Evolutionary conservation across 2,797 vertebrate genomes (phyloP).

Genomic region (Chelon labrosus): DNA sequence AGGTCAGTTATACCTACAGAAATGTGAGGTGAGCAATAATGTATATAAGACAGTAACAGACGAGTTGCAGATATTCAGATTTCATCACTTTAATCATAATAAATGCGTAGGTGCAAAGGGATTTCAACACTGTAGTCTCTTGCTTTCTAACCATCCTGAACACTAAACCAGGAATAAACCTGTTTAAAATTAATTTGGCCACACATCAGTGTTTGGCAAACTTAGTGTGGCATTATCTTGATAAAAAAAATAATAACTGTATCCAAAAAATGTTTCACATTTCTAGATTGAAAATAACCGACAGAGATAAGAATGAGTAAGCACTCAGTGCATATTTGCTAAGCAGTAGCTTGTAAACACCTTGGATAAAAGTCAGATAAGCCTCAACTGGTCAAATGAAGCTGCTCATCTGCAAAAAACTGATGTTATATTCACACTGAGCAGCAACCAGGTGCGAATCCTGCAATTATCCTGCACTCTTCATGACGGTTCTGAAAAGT

Average conservation of each 20-base stretch:
- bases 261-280: conserved; percentile 10
- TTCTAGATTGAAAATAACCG: conserved; percentile 4
- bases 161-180: neutral
- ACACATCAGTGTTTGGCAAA: neutral
- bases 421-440: conserved; percentile 16
- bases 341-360: conserved; percentile 41
- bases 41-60: conserved; percentile 22
- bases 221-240: neutral
- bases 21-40: conserved; percentile 29
- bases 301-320: conserved; percentile 10
- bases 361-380: conserved; percentile 31
- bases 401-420: conserved; percentile 17
- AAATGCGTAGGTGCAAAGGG: conserved; percentile 5
- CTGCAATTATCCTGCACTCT: too few species aligned
- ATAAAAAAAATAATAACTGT: neutral
- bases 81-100: conserved; percentile 22
- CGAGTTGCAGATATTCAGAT: conserved; percentile 15
- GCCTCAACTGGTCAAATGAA: conserved; percentile 36
- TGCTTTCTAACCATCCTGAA: conserved; percentile 15
- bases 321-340: conserved; percentile 16
- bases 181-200: conserved; percentile 16
- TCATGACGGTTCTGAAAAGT: conserved; percentile 2
- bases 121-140: conserved; percentile 5
- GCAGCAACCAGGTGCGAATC: conserved; percentile 24
- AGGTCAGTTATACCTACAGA: conserved; percentile 13